These are phyloP conservation scores for Sogatella furcifera DNA, from an alignment of 1,140 invertebrate species.

Conservation along the genomic window DNA sequence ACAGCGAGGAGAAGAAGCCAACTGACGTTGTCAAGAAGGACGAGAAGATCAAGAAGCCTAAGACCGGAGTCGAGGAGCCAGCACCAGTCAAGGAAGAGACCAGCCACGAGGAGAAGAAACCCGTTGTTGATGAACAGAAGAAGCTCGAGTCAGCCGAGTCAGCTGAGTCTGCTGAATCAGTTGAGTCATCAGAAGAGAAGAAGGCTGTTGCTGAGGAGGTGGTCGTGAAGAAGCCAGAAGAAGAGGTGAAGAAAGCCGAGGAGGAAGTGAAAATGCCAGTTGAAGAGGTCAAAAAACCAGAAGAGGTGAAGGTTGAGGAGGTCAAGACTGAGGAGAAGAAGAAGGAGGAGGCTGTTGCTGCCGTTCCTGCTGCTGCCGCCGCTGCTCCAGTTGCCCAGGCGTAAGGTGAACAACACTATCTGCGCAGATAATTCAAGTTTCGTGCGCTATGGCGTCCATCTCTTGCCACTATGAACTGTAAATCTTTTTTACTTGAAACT, in stretches of 20 bases:
- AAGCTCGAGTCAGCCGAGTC: not conserved
- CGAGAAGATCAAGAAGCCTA: not conserved
- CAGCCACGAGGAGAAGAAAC: not conserved
- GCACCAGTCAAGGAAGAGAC: not conserved
- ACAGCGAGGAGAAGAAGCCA: not conserved
- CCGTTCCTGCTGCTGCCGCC: not conserved
- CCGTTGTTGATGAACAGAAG: not conserved
- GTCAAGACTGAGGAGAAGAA: not conserved
- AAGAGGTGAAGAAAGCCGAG: not conserved
- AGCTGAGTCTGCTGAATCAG: too few relatives aligned
- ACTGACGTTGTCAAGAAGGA: not conserved
- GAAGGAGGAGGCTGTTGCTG: not conserved
- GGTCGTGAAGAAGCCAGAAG: not conserved
- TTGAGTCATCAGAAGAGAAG: not conserved
- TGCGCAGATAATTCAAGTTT: too few relatives aligned
- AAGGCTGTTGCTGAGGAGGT: not conserved
- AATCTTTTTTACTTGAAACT: too few relatives aligned
- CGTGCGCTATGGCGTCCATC: too few relatives aligned
- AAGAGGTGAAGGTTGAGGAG: not conserved
- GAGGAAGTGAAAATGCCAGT: not conserved
- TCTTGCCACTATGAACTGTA: too few relatives aligned
- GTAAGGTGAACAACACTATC: not conserved
- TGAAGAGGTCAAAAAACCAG: not conserved
- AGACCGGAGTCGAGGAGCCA: not conserved
- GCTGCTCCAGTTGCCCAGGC: not conserved